Conservation (phyloP, 2,113 vertebrate genomes). For the Peromyscus maniculatus region DNA sequence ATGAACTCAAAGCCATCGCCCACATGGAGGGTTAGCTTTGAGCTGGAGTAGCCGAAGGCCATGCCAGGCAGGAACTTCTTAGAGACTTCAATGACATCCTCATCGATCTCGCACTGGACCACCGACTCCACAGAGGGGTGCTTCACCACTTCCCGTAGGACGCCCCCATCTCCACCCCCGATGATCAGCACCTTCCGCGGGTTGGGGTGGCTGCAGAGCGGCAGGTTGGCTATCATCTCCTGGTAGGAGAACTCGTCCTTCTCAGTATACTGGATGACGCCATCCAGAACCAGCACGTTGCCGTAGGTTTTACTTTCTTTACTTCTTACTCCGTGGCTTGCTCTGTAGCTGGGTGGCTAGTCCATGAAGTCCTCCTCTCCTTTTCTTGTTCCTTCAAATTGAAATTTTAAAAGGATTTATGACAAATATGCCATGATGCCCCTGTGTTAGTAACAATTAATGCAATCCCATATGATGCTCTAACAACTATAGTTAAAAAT, state of each 20-base stretch:
- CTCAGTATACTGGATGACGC: slow-evolving; percentile 98
- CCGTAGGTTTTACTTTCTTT: slow-evolving; percentile 95
- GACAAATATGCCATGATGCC: not conserved
- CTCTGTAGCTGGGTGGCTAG: no score
- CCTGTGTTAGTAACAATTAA: not conserved
- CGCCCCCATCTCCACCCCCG: slow-evolving; percentile 96
- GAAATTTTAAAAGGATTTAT: not conserved
- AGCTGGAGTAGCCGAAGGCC: slow-evolving; percentile 96
- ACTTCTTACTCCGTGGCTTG: no score
- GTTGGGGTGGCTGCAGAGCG: slow-evolving; percentile 95
- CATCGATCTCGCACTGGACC: slow-evolving; percentile 98
- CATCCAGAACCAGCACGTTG: slow-evolving; percentile 97
- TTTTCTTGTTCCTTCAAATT: not conserved
- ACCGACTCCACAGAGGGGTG: slow-evolving; percentile 95
- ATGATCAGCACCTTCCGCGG: slow-evolving; percentile 98
- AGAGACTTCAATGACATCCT: slow-evolving; percentile 98
- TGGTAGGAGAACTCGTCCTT: slow-evolving; percentile 99
- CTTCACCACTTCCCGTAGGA: slow-evolving; percentile 97
- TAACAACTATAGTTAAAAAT: not conserved
- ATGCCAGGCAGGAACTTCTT: slow-evolving; percentile 98
- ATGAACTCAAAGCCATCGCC: slow-evolving; percentile 99
- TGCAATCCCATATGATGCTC: not conserved
- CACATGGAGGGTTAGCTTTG: slow-evolving; percentile 95
- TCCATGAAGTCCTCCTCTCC: no score
- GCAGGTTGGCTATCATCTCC: slow-evolving; percentile 98